Conservation (phyloP, 2,888 invertebrate genomes). For the Meghimatium bilineatum region DNA sequence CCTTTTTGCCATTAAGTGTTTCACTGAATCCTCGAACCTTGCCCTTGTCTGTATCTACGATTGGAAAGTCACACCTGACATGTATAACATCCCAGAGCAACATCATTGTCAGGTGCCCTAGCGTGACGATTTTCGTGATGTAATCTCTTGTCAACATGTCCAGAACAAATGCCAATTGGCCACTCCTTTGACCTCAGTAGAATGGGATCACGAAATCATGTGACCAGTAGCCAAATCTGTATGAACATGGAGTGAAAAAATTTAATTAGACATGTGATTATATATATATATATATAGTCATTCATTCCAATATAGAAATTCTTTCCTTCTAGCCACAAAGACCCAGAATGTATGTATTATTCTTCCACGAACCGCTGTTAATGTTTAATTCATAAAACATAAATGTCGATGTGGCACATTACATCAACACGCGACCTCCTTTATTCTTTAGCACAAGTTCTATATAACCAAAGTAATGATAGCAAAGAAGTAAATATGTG, state of each 20-base stretch:
- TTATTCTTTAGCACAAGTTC: too few relatives aligned
- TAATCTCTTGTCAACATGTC: background rate
- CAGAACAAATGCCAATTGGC: background rate
- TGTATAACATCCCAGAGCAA: background rate
- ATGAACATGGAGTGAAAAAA: background rate
- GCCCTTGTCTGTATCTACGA: constrained; percentile 64
- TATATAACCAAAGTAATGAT: too few relatives aligned
- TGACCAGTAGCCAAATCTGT: background rate
- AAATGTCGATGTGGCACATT: too few relatives aligned
- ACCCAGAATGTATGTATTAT: too few relatives aligned
- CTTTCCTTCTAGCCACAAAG: too few relatives aligned
- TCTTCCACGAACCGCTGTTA: too few relatives aligned
- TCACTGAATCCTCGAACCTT: constrained; percentile 59
- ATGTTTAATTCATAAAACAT: too few relatives aligned
- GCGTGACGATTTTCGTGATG: constrained; percentile 18
- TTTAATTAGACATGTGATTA: too few relatives aligned
- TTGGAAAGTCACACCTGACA: constrained; percentile 45
- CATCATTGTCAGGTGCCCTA: background rate
- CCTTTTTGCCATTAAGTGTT: constrained; percentile 55
- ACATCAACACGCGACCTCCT: too few relatives aligned
- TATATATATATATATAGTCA: too few relatives aligned
- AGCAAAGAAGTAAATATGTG: too few relatives aligned
- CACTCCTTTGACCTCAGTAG: background rate
- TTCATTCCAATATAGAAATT: too few relatives aligned
- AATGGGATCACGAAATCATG: background rate